Evolutionary conservation across 1,140 invertebrate genomes (phyloP).

Genomic region (Brachionus rubens): DNA sequence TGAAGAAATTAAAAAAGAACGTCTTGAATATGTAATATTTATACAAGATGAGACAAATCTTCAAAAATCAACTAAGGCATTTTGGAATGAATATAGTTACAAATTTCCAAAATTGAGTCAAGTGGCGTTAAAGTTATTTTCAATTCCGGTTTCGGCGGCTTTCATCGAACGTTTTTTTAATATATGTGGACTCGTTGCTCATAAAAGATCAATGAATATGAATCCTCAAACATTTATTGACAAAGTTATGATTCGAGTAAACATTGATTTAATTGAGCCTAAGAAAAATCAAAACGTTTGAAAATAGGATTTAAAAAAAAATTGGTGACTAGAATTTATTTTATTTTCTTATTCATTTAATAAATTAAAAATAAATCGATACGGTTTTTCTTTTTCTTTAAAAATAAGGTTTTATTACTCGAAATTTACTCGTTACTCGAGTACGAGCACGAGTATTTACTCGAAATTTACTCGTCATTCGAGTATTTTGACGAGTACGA

Average conservation of each 20-base stretch:
- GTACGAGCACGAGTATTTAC: too few species aligned
- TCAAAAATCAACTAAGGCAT: not conserved
- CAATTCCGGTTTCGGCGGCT: not conserved
- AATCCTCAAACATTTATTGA: not conserved
- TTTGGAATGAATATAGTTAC: slow-evolving; percentile 7
- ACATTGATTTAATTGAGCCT: slow-evolving; percentile 8
- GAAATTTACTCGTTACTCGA: too few species aligned
- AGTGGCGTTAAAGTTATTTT: not conserved
- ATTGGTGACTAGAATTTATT: too few species aligned
- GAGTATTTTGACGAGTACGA: too few species aligned
- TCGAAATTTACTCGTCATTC: too few species aligned
- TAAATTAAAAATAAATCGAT: too few species aligned
- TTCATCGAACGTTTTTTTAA: not conserved
- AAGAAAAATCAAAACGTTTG: too few species aligned
- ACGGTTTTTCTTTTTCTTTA: too few species aligned
- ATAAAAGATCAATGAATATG: slow-evolving; percentile 4
- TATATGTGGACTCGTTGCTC: not conserved
- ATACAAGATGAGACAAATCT: not conserved
- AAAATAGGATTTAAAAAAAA: too few species aligned
- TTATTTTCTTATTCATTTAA: too few species aligned
- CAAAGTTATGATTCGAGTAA: not conserved
- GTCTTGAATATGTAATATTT: not conserved
- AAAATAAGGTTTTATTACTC: too few species aligned
- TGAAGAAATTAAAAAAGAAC: not conserved
- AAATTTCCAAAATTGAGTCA: slow-evolving; percentile 4